Conservation (phyloP, 2,113 vertebrate species). For the Chloropsis hardwickii region DNA sequence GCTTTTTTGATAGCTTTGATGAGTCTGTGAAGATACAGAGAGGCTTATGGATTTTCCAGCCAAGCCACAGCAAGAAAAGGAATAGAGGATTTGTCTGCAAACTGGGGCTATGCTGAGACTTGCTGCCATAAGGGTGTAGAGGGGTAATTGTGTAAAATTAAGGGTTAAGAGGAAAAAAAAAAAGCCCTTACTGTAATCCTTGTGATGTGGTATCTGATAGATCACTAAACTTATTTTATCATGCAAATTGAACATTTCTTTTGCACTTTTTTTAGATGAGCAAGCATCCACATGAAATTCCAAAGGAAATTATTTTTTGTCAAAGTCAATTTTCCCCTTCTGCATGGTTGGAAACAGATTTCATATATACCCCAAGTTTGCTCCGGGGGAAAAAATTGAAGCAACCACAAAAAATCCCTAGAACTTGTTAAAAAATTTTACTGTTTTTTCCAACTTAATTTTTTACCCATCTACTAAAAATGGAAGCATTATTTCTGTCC, state of each 20-base stretch:
- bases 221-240: neutral
- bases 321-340: neutral
- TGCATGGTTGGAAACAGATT: neutral
- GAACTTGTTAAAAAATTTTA: constrained; percentile 25
- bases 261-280: neutral
- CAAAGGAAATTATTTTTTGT: neutral
- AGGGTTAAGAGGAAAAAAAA: neutral
- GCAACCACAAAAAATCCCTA: neutral
- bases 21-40: neutral
- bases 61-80: neutral
- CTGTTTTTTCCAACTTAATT: neutral
- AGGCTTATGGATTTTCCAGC: neutral
- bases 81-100: neutral
- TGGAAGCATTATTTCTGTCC: neutral
- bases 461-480: neutral
- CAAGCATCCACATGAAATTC: neutral
- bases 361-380: neutral
- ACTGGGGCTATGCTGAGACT: neutral
- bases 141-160: neutral
- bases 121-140: neutral
- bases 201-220: neutral
- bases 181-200: neutral
- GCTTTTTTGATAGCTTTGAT: constrained; percentile 3
- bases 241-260: neutral
- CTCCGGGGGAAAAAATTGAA: neutral